Base-by-base conservation (phyloP, 2,888 invertebrate genomes). In the Tribolium freemani region DNA sequence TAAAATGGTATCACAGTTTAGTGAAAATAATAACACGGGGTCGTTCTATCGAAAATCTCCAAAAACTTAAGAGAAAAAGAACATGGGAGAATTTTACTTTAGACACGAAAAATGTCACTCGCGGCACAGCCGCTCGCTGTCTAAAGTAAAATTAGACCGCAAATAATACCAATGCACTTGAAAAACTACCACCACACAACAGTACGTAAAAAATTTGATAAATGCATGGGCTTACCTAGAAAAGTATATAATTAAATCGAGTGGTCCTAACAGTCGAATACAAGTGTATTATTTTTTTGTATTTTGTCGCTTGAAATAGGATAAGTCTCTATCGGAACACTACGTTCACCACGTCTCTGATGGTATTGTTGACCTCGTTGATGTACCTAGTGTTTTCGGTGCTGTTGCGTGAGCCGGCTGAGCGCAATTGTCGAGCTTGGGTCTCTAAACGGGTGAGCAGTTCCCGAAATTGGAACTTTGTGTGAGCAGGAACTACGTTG, bases 381-480 rank as follows among this genome's bases (percentile, higher is more conserved):
- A 93, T 89, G 81, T 91, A 88, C 81, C 91, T 90, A 77, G 91
- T 89, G 86, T 90, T 91, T 85, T 93, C 93, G 71, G 91, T 88
- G 60, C 91, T 89, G 84, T 93, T 93, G 80, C 92, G 89, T 68
- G 91, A 90, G 67, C 93, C 92, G 4, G 93, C 92, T 50, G 92
- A 90, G 66, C 93, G 88, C 76, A 94, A 84, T 79, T 90, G 90
- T 75, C 91, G 88, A 30, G 92, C 92, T 83, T 93, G 93, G 9
- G 88, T 88, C 83, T 94, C 94, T 61, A 94, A 88, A 53, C 92
- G 89, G 2, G 91, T 90, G 21, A 94, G 88, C 73, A 94, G 86
- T 85, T 94, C 93, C 48, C 95, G 91, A 83, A 96, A 94, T 80
- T 96, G 94, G 86, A 97, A 96, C 83, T 96, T 94, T 58, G 94